Percentiles rank a stretch among this genome's conserved stretches.
These are phyloP conservation scores for Exocentrus adspersus DNA, from an alignment of 2,888 invertebrate genomes.

Conservation along the genomic window DNA sequence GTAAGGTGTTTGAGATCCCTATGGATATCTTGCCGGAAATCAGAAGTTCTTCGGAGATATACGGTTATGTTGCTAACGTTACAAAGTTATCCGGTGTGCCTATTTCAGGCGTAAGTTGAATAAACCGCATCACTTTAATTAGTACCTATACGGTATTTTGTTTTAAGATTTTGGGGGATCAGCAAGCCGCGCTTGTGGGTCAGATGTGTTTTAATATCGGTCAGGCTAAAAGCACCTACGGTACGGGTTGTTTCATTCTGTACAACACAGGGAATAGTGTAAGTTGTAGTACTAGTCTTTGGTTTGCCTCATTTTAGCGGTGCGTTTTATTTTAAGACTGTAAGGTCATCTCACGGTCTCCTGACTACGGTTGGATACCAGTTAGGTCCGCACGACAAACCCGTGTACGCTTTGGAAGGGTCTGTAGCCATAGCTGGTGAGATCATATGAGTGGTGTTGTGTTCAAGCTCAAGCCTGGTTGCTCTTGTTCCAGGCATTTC, in stretches of 20 bases:
- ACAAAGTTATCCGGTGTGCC: constrained; percentile 84
- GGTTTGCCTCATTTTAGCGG: constrained; percentile 1
- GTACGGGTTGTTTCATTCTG: constrained; percentile 94
- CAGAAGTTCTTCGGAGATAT: constrained; percentile 90
- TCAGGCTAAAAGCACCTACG: constrained; percentile 93
- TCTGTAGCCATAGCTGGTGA: constrained; percentile 85
- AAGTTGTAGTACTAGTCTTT: constrained; percentile 47
- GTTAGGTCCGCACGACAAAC: constrained; percentile 78
- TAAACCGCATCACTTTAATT: too few relatives aligned
- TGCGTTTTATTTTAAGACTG: constrained; percentile 67
- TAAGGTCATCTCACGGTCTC: constrained; percentile 87
- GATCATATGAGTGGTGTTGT: too few relatives aligned
- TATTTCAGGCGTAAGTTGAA: constrained; percentile 84
- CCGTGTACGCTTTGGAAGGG: constrained; percentile 91
- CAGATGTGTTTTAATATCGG: constrained; percentile 90
- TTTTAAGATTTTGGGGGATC: constrained; percentile 89
- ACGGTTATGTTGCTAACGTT: constrained; percentile 77
- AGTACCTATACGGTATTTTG: constrained; percentile 6
- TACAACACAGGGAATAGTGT: constrained; percentile 88
- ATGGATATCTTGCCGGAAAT: constrained; percentile 87
- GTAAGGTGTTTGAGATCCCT: constrained; percentile 90
- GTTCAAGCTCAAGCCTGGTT: not conserved
- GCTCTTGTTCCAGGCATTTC: constrained; percentile 71
- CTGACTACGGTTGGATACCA: constrained; percentile 93
- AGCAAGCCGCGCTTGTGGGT: constrained; percentile 93